Conservation (phyloP, 2,113 vertebrate species). For the Dunckerocampus dactyliophorus region DNA sequence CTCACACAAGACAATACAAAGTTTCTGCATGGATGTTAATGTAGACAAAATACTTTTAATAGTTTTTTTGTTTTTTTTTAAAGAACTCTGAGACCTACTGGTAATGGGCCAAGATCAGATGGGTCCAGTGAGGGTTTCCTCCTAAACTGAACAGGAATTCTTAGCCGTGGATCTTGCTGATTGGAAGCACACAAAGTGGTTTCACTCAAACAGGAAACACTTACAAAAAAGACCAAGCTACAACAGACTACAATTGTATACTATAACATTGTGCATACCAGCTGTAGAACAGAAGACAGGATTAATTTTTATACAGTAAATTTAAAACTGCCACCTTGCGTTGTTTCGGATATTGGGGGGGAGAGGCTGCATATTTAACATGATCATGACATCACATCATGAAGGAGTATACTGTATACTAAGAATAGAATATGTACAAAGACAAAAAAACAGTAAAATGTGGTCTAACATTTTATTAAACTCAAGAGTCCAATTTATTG, state of each 20-base stretch:
- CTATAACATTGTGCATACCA: neutral
- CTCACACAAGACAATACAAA: neutral
- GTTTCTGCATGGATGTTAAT: neutral
- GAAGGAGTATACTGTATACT: too few relatives aligned
- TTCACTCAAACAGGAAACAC: slow-evolving; percentile 41
- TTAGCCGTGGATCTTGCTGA: slow-evolving; percentile 92
- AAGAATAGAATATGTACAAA: too few relatives aligned
- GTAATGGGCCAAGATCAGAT: slow-evolving; percentile 84
- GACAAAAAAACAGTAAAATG: too few relatives aligned
- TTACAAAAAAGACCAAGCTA: neutral
- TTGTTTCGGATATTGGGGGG: too few relatives aligned
- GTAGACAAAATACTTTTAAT: neutral
- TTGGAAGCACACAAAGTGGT: slow-evolving; percentile 38
- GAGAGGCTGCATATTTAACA: too few relatives aligned
- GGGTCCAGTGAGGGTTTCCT: slow-evolving; percentile 80
- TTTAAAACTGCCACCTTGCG: too few relatives aligned
- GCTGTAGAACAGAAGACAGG: too few relatives aligned
- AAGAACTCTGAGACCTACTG: slow-evolving; percentile 71
- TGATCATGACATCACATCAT: too few relatives aligned
- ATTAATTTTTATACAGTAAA: too few relatives aligned
- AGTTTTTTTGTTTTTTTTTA: neutral
- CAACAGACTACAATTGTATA: neutral
- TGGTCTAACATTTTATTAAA: too few relatives aligned
- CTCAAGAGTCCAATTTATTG: too few relatives aligned
- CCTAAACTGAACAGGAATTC: slow-evolving; percentile 77